These are phyloP conservation scores for Lottia gigantea DNA, from an alignment of 2,888 invertebrate species.

Conservation along the genomic window DNA sequence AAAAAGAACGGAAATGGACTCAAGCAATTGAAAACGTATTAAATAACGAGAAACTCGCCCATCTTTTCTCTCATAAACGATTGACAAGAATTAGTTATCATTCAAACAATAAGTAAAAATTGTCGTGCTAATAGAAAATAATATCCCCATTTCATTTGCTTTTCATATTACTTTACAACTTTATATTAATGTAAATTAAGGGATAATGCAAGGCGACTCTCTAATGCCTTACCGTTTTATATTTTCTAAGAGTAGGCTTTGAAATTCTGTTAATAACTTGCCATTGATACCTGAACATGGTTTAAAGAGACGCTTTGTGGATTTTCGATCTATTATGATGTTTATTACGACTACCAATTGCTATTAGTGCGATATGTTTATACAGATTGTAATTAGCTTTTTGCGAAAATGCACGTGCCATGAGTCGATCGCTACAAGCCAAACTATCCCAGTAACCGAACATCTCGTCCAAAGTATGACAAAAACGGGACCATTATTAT, in stretches of 20 bases:
- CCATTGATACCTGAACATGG: no score
- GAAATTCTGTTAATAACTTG: not conserved
- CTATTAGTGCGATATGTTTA: no score
- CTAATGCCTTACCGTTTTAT: not conserved
- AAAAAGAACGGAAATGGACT: slow-evolving; percentile 9
- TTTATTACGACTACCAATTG: no score
- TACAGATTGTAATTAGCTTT: no score
- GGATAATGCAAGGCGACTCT: no score
- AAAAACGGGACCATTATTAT: no score
- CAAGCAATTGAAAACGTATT: slow-evolving; percentile 9
- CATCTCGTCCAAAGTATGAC: no score
- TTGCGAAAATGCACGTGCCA: no score
- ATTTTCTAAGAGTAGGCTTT: not conserved
- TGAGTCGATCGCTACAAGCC: no score
- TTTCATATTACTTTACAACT: slow-evolving; percentile 8
- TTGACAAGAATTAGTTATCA: not conserved
- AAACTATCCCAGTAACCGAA: no score
- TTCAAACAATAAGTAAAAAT: slow-evolving; percentile 11
- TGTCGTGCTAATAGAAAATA: slow-evolving; percentile 8
- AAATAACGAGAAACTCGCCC: slow-evolving; percentile 6
- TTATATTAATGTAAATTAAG: not conserved
- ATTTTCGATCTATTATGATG: no score
- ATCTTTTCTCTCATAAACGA: slow-evolving; percentile 1
- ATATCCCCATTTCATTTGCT: slow-evolving; percentile 3
- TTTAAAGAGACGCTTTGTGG: no score